These are phyloP conservation scores for Bombyx mandarina DNA, from an alignment of 1,140 invertebrate genomes.

Conservation along the genomic window DNA sequence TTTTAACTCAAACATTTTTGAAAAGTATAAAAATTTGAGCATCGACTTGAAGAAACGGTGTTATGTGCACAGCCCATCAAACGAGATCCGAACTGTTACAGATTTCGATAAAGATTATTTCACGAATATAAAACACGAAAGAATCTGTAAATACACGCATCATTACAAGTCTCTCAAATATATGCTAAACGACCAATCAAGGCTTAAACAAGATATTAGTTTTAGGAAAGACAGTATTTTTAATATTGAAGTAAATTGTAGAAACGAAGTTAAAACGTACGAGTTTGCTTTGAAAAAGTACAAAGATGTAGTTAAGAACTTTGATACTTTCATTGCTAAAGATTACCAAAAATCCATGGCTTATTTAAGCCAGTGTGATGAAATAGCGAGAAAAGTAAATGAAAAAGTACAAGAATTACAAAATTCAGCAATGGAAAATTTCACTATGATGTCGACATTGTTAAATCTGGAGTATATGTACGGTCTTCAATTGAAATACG, in stretches of 20 bases:
- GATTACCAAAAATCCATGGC: conserved; percentile 74
- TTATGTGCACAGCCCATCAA: conserved; percentile 13
- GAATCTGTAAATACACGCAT: conserved; percentile 16
- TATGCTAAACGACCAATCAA: conserved; percentile 25
- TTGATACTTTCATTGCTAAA: conserved; percentile 73
- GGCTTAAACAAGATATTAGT: conserved; percentile 46
- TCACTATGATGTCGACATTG: conserved; percentile 68
- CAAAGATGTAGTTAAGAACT: conserved; percentile 62
- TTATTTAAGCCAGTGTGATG: conserved; percentile 62
- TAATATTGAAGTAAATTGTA: conserved; percentile 70
- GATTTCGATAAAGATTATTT: conserved; percentile 40
- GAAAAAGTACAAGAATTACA: conserved; percentile 53
- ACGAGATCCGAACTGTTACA: conserved; percentile 26
- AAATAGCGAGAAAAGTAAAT: conserved; percentile 53
- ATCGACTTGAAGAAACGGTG: conserved; percentile 26
- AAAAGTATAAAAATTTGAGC: conserved; percentile 37
- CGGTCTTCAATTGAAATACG: conserved; percentile 74
- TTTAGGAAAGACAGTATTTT: conserved; percentile 71
- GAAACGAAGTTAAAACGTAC: conserved; percentile 65
- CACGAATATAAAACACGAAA: conserved; percentile 23
- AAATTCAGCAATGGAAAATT: conserved; percentile 52
- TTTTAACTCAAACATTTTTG: conserved; percentile 19
- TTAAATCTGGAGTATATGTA: conserved; percentile 74
- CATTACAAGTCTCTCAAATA: conserved; percentile 37
- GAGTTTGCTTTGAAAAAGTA: conserved; percentile 60